Evolutionary conservation across 2,888 invertebrate species (phyloP), one percentile per base, ranked within the genome.

Genomic region (Colletes collaris): DNA sequence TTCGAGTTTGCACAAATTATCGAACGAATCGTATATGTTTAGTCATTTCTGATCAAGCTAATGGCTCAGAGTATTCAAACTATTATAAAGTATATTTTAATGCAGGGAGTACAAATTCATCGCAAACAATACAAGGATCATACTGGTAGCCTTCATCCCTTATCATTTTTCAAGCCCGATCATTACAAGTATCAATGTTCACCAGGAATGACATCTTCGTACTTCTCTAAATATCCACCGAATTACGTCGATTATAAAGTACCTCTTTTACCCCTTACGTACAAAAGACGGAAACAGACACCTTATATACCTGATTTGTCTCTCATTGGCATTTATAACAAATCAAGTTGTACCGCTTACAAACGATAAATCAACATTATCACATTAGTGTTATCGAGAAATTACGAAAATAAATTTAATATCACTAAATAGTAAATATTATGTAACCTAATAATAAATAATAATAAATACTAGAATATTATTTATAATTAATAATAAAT

Each of bases 71-170:
- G 3, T 8, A 49, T 49, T 49, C 8, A 8, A 8, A 49, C 49
- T 49, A 8, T 37, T 37, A n/a, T 8, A 50, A 50, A 44, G 10
- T 19, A 8, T 55, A 2, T 35, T n/a, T 4, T 37, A 0, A 82
- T 87, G 37, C 89, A 95, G 95, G 94, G 94, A 40, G 94, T 94
- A 77, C 95, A 95, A 89, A 92, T 94, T 49, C 95, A 95, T 81
- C 93, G 96, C 76, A 94, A 95, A 87, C 95, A 95, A 88, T 95
- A 95, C 88, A 94, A 94, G 91, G 95, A 95, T 56, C 94, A 94
- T 78, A 92, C 94, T 2, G 95, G 94, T 68, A 93, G 94, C 2
- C 87, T 95, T 77, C 95, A 95, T 91, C 95, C 95, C 0, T 88
- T 95, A 59, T 89, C 93, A 64, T 95, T 94, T 89, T 96, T 95